These are phyloP conservation scores for Amblyteles armatorius DNA, from an alignment of 2,888 invertebrate species.

Conservation along the genomic window DNA sequence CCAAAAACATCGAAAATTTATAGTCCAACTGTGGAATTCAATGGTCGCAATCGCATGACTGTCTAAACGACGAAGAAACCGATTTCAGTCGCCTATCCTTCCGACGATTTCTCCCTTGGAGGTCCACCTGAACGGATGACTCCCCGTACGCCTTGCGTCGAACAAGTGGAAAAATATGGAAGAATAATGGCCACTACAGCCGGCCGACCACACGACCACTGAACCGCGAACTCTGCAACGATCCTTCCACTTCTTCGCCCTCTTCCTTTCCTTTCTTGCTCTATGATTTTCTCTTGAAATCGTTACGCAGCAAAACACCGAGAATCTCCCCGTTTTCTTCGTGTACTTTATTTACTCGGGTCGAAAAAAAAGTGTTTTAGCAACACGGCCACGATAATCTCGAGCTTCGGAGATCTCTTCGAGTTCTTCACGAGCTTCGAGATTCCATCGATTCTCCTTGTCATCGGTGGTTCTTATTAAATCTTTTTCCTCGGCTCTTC, in stretches of 20 bases:
- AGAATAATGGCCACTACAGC: slow-evolving; percentile 61
- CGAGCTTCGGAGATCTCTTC: not conserved
- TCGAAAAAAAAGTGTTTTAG: not conserved
- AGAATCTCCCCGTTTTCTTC: slow-evolving; percentile 39
- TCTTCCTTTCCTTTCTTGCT: slow-evolving; percentile 7
- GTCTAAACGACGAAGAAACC: slow-evolving; percentile 40
- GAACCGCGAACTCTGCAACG: slow-evolving; percentile 60
- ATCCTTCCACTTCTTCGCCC: slow-evolving; percentile 21
- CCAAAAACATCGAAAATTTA: not conserved
- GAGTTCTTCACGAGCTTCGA: not conserved
- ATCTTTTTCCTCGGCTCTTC: not conserved
- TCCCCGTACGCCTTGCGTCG: slow-evolving; percentile 43
- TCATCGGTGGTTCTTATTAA: not conserved
- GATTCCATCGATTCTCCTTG: slow-evolving; percentile 10
- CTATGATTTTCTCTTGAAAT: slow-evolving; percentile 51
- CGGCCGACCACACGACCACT: slow-evolving; percentile 57
- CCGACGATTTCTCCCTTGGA: slow-evolving; percentile 38
- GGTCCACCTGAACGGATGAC: slow-evolving; percentile 26
- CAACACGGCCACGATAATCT: not conserved
- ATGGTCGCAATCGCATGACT: slow-evolving; percentile 43
- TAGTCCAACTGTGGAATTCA: not conserved
- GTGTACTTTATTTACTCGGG: slow-evolving; percentile 8
- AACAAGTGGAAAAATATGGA: slow-evolving; percentile 18
- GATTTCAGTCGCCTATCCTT: slow-evolving; percentile 46
- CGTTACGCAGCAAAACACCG: slow-evolving; percentile 51